Conservation (phyloP, 2,113 vertebrate species). For the Antidorcas marsupialis region DNA sequence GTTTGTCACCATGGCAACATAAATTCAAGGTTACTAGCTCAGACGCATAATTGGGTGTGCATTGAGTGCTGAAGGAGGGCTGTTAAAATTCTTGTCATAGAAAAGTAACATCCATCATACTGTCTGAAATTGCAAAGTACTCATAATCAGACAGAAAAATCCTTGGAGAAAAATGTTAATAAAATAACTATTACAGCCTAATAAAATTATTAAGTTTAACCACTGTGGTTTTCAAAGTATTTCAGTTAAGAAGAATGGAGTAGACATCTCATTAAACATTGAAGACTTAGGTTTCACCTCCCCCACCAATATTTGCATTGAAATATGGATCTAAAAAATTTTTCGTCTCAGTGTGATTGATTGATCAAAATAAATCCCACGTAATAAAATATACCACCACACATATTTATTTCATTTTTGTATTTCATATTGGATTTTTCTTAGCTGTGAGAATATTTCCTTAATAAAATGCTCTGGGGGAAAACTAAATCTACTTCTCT, state of each 20-base stretch:
- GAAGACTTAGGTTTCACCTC: slow-evolving; percentile 48
- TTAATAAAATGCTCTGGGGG: slow-evolving; percentile 66
- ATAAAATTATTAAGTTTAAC: slow-evolving; percentile 83
- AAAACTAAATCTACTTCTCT: slow-evolving; percentile 2
- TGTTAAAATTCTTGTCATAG: slow-evolving; percentile 99
- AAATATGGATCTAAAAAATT: slow-evolving; percentile 69
- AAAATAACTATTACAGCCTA: slow-evolving; percentile 82
- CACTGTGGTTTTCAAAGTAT: slow-evolving; percentile 74
- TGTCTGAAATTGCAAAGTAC: slow-evolving; percentile 94
- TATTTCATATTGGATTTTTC: slow-evolving; percentile 60
- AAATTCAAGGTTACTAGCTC: slow-evolving; percentile 99
- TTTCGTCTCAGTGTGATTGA: slow-evolving; percentile 63
- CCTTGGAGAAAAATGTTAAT: slow-evolving; percentile 90
- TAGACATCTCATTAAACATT: slow-evolving; percentile 71
- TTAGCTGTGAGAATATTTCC: slow-evolving; percentile 52
- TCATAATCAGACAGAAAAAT: slow-evolving; percentile 94
- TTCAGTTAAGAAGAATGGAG: slow-evolving; percentile 74
- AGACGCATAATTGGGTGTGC: slow-evolving; percentile 99
- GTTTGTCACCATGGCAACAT: slow-evolving; percentile 99
- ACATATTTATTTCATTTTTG: background rate
- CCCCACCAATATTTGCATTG: slow-evolving; percentile 69
- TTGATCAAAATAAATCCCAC: slow-evolving; percentile 65
- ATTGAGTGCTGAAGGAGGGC: slow-evolving; percentile 95
- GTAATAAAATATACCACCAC: slow-evolving; percentile 54
- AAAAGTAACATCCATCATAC: slow-evolving; percentile 97